A percentile compares a stretch with the other conserved stretches of the same genome.
These are phyloP conservation scores for Zaprionus ornatus DNA, from an alignment of 1,140 invertebrate genomes.

Conservation along the genomic window DNA sequence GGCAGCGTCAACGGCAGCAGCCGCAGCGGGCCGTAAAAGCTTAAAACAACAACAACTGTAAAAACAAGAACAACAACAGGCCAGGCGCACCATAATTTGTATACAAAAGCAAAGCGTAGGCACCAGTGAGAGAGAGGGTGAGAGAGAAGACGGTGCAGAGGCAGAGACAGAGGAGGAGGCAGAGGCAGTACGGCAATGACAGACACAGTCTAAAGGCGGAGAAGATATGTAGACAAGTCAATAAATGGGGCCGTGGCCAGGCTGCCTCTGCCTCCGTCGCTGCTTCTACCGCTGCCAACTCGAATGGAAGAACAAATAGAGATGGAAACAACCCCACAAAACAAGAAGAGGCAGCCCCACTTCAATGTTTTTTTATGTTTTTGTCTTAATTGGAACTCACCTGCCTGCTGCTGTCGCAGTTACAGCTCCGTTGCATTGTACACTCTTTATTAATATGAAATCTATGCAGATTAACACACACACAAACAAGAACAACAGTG, in stretches of 20 bases:
- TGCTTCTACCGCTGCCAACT: conserved; percentile 18
- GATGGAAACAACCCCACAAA: conserved; percentile 29
- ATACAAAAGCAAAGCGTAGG: conserved; percentile 62
- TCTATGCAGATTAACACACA: conserved; percentile 31
- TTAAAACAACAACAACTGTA: conserved; percentile 67
- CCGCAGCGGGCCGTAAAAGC: conserved; percentile 55
- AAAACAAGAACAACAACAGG: conserved; percentile 55
- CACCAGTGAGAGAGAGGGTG: conserved; percentile 12
- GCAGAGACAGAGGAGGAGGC: conserved; percentile 8
- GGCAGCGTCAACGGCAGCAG: background rate
- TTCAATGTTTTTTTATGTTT: conserved; percentile 16
- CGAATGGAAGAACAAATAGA: conserved; percentile 19
- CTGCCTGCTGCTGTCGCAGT: conserved; percentile 41
- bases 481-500: background rate
- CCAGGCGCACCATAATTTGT: conserved; percentile 64
- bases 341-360: conserved; percentile 17
- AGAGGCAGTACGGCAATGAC: conserved; percentile 23
- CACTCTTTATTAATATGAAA: conserved; percentile 41
- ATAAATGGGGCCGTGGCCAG: conserved; percentile 69
- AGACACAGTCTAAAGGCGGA: conserved; percentile 39
- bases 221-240: conserved; percentile 61
- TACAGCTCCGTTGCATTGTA: conserved; percentile 44
- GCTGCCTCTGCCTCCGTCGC: conserved; percentile 21
- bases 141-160: conserved; percentile 16
- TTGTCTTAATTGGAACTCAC: conserved; percentile 47